phyloP scores from a whole-genome alignment of 2,888 invertebrate species.

The Cabera pusaria region DNA sequence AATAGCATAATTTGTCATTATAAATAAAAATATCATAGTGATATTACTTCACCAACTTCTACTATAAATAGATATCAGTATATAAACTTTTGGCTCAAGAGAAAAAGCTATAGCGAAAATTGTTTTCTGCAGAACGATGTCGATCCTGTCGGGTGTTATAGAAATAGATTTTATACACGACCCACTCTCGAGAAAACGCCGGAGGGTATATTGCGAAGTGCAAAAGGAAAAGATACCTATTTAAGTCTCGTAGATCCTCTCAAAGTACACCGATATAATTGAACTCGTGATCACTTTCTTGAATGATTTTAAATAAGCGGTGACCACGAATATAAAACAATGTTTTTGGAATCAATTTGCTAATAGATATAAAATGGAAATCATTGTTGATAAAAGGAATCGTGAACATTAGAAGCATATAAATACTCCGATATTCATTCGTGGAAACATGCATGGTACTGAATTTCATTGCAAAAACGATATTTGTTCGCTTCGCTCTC shows the following conservation, averaged over 20 bases:
- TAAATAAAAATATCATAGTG: no score
- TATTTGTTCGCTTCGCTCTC: no score
- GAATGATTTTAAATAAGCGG: no score
- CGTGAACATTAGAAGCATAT: constrained; percentile 15
- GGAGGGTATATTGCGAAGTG: constrained; percentile 38
- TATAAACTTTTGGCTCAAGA: constrained; percentile 1
- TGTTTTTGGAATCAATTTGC: no score
- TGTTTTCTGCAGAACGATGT: constrained; percentile 19
- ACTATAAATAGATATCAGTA: no score
- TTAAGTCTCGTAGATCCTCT: constrained; percentile 10
- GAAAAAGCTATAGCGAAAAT: constrained; percentile 16
- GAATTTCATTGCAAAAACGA: no score
- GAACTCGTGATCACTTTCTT: constrained; percentile 12
- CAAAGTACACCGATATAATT: constrained; percentile 16
- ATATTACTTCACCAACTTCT: no score
- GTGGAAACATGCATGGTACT: constrained; percentile 39
- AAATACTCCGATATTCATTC: constrained; percentile 28
- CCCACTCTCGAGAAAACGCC: constrained; percentile 34
- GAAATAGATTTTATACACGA: constrained; percentile 24
- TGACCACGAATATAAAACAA: no score
- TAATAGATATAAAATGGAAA: no score
- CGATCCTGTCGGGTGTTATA: constrained; percentile 25
- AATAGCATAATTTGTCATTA: no score
- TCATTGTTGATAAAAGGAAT: constrained; percentile 1
- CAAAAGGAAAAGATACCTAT: constrained; percentile 33